Base-by-base conservation (phyloP, 2,888 invertebrate species). In the Chydorus sphaericus region DNA sequence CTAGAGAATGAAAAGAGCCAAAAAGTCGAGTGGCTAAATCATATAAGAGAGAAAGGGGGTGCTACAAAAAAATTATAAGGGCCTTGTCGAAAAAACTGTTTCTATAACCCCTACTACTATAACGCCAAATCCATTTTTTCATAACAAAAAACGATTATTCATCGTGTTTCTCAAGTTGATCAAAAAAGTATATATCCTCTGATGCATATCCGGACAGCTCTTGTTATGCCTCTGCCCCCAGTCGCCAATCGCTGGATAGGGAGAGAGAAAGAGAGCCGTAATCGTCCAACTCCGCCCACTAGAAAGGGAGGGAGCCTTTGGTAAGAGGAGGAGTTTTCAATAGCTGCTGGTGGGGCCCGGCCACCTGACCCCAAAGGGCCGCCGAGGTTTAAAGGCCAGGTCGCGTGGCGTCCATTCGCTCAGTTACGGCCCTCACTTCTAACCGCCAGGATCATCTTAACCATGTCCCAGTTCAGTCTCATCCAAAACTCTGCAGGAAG, bases 371-470 rank as follows among this genome's bases (percentile, higher is more conserved):
- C 33, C 28, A 7, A 7, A n/a, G 10, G 48, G 23, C 48, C 23
- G 52, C 33, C n/a, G 29, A 31, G 36, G 52, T 52, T 52, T 52
- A 52, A 52, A 52, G 31, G 52, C 36, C 23, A 52, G 52, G 36
- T 52, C 52, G 52, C 10, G 30, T 16, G 33, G 52, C 52, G 33
- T 23, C 36, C 26, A 33, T 20, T 10, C 18, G n/a, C 31, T 52
- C 52, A 52, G 52, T 52, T 23, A 37, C 52, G 23, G 23, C 18
- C 20, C n/a, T 18, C 39, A 18, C 36, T 37, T 52, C 52, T 37
- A 26, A 16, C 36, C 31, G 36, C 23, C 31, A 30, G 52, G 52
- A 52, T 36, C 52, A 20, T 20, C 29, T 31, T 30, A 29, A 31
- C 50, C 2, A 5, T 28, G 29, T n/a, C 48, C 20, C 14, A 14